phyloP scores from a whole-genome alignment of 2,113 vertebrate species.

The Camelus dromedarius region DNA sequence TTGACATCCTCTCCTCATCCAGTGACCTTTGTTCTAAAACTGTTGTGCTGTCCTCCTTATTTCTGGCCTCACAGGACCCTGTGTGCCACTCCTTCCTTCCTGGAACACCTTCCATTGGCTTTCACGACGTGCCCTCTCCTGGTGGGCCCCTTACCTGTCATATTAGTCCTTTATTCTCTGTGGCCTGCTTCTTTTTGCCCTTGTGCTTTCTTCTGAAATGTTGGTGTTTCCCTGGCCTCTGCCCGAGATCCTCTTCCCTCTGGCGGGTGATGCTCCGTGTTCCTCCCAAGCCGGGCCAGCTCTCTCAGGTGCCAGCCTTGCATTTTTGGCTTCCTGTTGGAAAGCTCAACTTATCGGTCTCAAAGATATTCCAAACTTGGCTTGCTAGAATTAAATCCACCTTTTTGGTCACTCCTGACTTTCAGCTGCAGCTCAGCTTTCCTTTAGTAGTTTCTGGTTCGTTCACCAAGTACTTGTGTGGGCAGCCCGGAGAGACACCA shows the following conservation, averaged over 20 bases:
- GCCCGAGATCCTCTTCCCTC: neutral
- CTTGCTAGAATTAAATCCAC: neutral
- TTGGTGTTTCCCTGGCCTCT: neutral
- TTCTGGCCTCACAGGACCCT: neutral
- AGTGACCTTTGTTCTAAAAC: neutral
- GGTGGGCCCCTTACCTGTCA: neutral
- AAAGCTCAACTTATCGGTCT: neutral
- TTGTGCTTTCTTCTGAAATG: neutral
- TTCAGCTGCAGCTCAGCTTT: neutral
- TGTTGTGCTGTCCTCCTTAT: neutral
- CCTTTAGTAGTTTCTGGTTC: neutral
- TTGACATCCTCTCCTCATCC: neutral
- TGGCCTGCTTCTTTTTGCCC: neutral
- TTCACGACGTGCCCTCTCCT: neutral
- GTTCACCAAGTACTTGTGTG: neutral
- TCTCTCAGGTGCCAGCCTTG: neutral
- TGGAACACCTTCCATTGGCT: no score
- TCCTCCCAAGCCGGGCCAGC: neutral
- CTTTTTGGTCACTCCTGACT: neutral
- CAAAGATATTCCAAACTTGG: neutral
- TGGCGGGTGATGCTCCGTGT: rapidly evolving
- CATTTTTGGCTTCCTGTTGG: neutral
- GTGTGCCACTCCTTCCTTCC: neutral
- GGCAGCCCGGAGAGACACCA: neutral
- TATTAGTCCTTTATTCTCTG: neutral